Base-by-base conservation (phyloP, 2,888 invertebrate genomes). In the Xestia c-nigrum region DNA sequence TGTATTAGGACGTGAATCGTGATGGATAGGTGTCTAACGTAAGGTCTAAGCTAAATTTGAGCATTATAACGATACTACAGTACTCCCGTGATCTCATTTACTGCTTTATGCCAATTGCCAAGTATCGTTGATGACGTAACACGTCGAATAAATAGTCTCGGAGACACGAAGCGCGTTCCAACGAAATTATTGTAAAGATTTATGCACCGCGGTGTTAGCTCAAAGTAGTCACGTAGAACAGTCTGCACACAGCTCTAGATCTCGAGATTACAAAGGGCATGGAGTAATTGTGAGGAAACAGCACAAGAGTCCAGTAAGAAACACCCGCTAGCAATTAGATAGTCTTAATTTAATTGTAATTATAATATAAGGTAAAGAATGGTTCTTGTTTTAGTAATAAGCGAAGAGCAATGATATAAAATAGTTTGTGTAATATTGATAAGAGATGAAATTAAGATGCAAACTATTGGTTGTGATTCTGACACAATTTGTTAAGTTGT, bases 391-490 rank as follows among this genome's bases (percentile, higher is more conserved):
- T 94, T 96, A 96, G 95, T 90, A 84, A 84, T 96, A 96, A 96
- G 96, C 93, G 94, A 96, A 96, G 96, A 96, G 96, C 96, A 96
- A 96, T 96, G 96, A 95, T 96, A 95, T 96, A 95, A 95, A 94
- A 95, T 96, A 96, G 96, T 96, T 96, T 96, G 96, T 96, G 95
- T 96, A 96, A 95, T 96, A 95, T 94, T 95, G 91, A 92, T 96
- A 96, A 95, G 96, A 95, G 92, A 95, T 93, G 94, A 95, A 96
- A 95, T 95, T 96, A 96, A 95, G 94, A 96, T 95, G 96, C 96
- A 96, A 95, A 96, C 96, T 96, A 96, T 96, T 96, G 96, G 96
- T 96, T 96, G 96, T 96, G 96, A 96, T 96, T 96, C 94, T 92
- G 93, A 96, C 96, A 96, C 96, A 96, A 96, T 96, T 96, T 95